These are phyloP conservation scores for Gallinago jamesoni DNA, from an alignment of 2,113 vertebrate genomes.

Conservation along the genomic window DNA sequence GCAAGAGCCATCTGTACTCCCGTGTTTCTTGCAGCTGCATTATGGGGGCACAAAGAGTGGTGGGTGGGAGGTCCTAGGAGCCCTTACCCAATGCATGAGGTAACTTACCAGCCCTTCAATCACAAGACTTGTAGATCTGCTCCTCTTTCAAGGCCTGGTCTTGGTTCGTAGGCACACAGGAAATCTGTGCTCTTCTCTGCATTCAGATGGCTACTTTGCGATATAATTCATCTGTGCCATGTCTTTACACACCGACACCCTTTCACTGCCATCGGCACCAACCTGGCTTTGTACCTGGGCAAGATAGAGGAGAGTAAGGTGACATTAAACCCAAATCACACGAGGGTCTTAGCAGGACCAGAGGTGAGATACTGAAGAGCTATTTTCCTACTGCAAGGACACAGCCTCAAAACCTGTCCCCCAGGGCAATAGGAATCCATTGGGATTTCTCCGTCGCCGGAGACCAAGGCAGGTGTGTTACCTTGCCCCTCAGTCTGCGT, in stretches of 20 bases:
- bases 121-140: background rate
- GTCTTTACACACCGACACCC: accelerated
- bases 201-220: background rate
- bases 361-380: accelerated
- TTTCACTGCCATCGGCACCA: background rate
- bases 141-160: background rate
- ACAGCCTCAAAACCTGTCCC: background rate
- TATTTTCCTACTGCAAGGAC: background rate
- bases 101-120: background rate
- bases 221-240: background rate
- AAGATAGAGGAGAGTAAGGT: background rate
- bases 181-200: background rate
- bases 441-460: background rate
- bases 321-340: background rate
- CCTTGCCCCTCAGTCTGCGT: accelerated
- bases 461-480: background rate
- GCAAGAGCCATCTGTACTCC: background rate
- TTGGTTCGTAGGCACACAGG: background rate
- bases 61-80: background rate
- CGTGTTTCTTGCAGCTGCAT: background rate
- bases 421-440: accelerated
- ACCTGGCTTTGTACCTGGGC: background rate
- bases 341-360: background rate
- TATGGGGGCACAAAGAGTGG: accelerated
- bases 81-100: background rate